These are phyloP conservation scores for Anastrepha ludens DNA, from an alignment of 1,140 invertebrate genomes.

Conservation along the genomic window DNA sequence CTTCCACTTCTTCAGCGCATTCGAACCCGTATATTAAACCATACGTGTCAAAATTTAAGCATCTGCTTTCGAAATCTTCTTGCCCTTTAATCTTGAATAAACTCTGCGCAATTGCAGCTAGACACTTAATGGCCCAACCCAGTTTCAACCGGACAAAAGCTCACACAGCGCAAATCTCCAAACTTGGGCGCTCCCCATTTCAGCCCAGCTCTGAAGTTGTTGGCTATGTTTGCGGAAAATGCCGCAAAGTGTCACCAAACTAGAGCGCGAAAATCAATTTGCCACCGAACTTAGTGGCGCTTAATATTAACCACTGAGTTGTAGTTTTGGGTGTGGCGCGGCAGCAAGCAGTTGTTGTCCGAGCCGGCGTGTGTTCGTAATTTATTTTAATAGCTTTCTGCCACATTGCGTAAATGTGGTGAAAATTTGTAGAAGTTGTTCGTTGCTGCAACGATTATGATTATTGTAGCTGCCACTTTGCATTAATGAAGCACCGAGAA, in stretches of 20 bases:
- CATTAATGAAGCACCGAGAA: conserved; percentile 28
- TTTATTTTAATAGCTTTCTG: neutral
- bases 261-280: conserved; percentile 15
- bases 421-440: neutral
- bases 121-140: no score
- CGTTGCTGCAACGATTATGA: neutral
- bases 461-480: conserved; percentile 19
- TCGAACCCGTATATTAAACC: no score
- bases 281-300: neutral
- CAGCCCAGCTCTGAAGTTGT: neutral
- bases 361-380: neutral
- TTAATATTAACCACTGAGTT: neutral
- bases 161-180: no score
- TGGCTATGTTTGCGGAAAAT: neutral
- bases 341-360: neutral
- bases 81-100: no score
- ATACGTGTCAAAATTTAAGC: no score
- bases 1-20: no score
- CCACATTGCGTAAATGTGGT: conserved; percentile 12
- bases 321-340: neutral
- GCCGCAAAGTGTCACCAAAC: neutral
- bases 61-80: no score
- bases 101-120: no score
- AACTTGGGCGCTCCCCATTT: no score
- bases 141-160: no score